phyloP scores from a whole-genome alignment of 2,888 invertebrate genomes.

The Aradus depressus region DNA sequence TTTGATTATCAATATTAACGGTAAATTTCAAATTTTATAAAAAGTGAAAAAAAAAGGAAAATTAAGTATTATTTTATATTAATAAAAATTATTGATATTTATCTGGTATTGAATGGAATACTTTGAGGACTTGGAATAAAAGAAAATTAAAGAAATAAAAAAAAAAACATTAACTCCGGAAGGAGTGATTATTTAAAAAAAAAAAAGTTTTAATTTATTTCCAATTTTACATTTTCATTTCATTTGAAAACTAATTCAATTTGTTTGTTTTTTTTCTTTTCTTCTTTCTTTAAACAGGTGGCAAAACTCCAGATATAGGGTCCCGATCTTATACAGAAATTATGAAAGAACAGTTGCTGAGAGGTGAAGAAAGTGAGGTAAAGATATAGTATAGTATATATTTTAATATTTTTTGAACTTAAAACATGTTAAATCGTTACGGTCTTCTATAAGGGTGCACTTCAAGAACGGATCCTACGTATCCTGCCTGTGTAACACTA shows the following conservation, averaged over 20 bases:
- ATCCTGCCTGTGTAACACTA: too few relatives aligned
- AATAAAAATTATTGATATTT: too few relatives aligned
- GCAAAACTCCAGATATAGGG: slow-evolving; percentile 93
- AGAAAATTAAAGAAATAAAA: not conserved
- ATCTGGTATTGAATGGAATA: slow-evolving; percentile 8
- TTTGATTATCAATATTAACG: too few relatives aligned
- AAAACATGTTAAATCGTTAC: not conserved
- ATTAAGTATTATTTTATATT: too few relatives aligned
- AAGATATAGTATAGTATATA: too few relatives aligned
- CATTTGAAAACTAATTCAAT: not conserved
- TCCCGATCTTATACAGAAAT: slow-evolving; percentile 92
- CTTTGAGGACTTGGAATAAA: not conserved
- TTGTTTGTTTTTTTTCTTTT: slow-evolving; percentile 28
- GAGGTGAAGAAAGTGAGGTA: slow-evolving; percentile 86
- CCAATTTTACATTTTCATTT: not conserved
- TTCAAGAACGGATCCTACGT: too few relatives aligned
- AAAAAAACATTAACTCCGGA: not conserved
- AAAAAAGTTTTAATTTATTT: not conserved
- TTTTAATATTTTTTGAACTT: too few relatives aligned
- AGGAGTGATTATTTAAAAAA: not conserved
- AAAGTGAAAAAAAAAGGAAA: too few relatives aligned
- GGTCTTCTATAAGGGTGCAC: too few relatives aligned
- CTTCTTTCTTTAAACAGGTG: slow-evolving; percentile 58
- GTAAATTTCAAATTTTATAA: slow-evolving; percentile 3
- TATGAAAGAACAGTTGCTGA: slow-evolving; percentile 89